These are phyloP conservation scores for Clarias magur DNA, from an alignment of 2,113 vertebrate species.

Conservation along the genomic window DNA sequence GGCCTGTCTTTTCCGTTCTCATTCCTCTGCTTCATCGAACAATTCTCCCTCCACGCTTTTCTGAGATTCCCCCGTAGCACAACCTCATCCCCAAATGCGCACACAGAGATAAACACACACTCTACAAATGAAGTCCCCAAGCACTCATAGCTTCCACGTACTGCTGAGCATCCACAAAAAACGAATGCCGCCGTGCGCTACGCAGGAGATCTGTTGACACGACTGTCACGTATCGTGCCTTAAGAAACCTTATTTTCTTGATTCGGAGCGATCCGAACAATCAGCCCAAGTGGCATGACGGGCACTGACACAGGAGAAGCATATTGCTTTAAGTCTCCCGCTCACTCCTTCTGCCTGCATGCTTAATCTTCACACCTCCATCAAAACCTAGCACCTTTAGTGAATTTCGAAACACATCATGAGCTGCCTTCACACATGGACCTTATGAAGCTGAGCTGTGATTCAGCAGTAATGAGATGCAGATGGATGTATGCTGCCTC, in stretches of 20 bases:
- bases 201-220: slow-evolving; percentile 48
- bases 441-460: slow-evolving; percentile 57
- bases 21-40: slow-evolving; percentile 62
- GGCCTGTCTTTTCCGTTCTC: slow-evolving; percentile 27
- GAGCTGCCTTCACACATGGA: slow-evolving; percentile 58
- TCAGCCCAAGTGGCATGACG: slow-evolving; percentile 30
- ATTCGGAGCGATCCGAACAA: neutral
- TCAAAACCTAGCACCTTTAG: slow-evolving; percentile 58
- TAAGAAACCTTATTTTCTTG: slow-evolving; percentile 43
- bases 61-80: slow-evolving; percentile 45
- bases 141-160: slow-evolving; percentile 46
- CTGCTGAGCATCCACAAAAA: slow-evolving; percentile 63
- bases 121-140: slow-evolving; percentile 17
- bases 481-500: slow-evolving; percentile 57
- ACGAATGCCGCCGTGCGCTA: slow-evolving; percentile 65
- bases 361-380: slow-evolving; percentile 52
- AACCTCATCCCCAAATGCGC: slow-evolving; percentile 9
- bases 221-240: slow-evolving; percentile 23
- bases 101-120: neutral
- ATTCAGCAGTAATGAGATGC: slow-evolving; percentile 56
- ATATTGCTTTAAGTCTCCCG: slow-evolving; percentile 8
- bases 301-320: slow-evolving; percentile 19
- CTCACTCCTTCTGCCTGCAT: slow-evolving; percentile 2
- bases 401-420: slow-evolving; percentile 48
- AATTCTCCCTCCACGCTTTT: slow-evolving; percentile 64